A percentile compares a stretch with the other conserved stretches of the same genome.
phyloP scores from a whole-genome alignment of 2,888 invertebrate genomes.

The Acanthopleura granulata region DNA sequence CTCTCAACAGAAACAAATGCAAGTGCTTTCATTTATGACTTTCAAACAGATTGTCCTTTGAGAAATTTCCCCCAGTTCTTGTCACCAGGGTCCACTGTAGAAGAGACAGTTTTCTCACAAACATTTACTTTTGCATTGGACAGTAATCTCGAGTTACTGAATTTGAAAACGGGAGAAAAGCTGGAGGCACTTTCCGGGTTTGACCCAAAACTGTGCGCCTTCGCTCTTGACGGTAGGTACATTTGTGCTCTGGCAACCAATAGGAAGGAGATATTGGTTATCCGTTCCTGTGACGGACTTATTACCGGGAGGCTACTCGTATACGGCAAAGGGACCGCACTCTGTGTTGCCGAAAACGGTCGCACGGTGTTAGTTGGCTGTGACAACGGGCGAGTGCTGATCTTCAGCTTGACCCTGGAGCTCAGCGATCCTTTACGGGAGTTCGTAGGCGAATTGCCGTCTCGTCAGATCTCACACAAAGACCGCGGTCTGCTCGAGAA shows the following conservation, averaged over 20 bases:
- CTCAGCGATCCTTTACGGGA: constrained; percentile 52
- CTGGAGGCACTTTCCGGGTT: constrained; percentile 31
- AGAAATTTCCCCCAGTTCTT: constrained; percentile 41
- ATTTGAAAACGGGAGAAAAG: neutral
- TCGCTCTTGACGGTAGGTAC: constrained; percentile 54
- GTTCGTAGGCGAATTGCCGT: constrained; percentile 44
- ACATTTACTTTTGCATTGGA: constrained; percentile 43
- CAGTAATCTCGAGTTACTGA: constrained; percentile 40
- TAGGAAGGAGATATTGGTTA: constrained; percentile 41
- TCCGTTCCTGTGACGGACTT: constrained; percentile 43
- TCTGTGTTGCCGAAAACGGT: constrained; percentile 53
- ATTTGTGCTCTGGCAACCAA: constrained; percentile 47
- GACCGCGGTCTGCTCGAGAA: constrained; percentile 30
- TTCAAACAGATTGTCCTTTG: constrained; percentile 39
- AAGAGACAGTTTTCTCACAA: constrained; percentile 37
- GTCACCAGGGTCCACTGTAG: constrained; percentile 37
- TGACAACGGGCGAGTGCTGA: constrained; percentile 56
- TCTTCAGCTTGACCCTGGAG: constrained; percentile 52
- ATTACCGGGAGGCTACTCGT: constrained; percentile 46
- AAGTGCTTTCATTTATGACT: constrained; percentile 50
- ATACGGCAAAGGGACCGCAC: constrained; percentile 50
- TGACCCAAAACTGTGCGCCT: constrained; percentile 27
- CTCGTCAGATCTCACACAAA: neutral
- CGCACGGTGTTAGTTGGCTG: constrained; percentile 59
- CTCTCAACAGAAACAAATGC: constrained; percentile 30